Base-by-base conservation (phyloP, 2,113 vertebrate genomes). In the Scytalopus superciliaris region DNA sequence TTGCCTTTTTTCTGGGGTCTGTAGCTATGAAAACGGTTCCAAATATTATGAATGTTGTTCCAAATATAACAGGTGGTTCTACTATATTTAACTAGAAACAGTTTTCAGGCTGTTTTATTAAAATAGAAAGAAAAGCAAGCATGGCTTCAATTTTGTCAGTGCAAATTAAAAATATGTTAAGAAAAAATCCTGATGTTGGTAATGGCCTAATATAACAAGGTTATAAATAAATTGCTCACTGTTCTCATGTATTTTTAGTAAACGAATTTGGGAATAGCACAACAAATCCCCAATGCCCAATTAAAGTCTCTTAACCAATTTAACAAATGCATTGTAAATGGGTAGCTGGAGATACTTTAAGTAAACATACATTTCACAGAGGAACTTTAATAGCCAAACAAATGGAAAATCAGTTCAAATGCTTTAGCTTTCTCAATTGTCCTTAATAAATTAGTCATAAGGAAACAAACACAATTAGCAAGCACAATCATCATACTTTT, bases 221-320 rank as follows among this genome's bases (percentile, higher is more conserved):
- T 96, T 97, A 96, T 96, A 97, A 97, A 97, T 97, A 97, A 96
- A 94, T 73, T 96, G 88, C 81, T 97, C 57, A 21, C 67, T 95
- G 23, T 95, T 95, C 91, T 81, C 62, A 57, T 95, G 84, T 95
- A 95, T 97, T 97, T 97, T 98, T 97, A 96, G 97, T 96, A 96
- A 97, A 97, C 64, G 19, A 89, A 95, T 96, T 87, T 96, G 97
- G 95, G 96, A 96, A 97, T 93, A 96, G 49, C 62, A 92, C 53
- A 91, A 91, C 90, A 97, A 97, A 97, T 98, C 96, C 93, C 97
- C 50, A 85, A 31, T 73, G 96, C 91, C 95, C 96, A 97, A 98
- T 98, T 98, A 98, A 95, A 96, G 84, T 96, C 96, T 97, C 97
- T 97, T 97, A 97, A 96, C 97, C 96, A 97, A 98, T 97, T 98